phyloP scores from a whole-genome alignment of 2,113 vertebrate species.

The Clarias macrocephalus region DNA sequence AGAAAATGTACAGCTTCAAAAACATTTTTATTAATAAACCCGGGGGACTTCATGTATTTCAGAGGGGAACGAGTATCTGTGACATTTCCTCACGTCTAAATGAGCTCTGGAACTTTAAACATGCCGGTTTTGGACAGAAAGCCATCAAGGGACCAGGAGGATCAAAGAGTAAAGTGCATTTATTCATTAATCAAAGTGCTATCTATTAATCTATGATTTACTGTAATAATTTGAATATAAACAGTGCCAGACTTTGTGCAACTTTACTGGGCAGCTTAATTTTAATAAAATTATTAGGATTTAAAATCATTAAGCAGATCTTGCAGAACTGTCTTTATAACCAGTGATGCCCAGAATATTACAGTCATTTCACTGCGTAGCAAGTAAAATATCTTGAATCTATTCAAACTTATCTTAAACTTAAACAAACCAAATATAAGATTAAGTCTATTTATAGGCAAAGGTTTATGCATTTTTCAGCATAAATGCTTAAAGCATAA shows the following conservation, averaged over 20 bases:
- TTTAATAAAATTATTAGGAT: background rate
- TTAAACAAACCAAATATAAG: too few relatives aligned
- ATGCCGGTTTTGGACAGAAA: conserved; percentile 71
- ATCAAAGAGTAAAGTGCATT: conserved; percentile 65
- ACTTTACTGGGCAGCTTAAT: background rate
- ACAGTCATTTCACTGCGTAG: background rate
- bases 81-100: conserved; percentile 37
- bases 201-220: background rate
- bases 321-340: background rate
- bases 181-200: background rate
- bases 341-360: background rate
- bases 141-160: conserved; percentile 57
- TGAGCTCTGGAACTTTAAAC: conserved; percentile 39
- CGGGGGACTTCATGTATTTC: conserved; percentile 40
- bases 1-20: background rate
- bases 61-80: conserved; percentile 33
- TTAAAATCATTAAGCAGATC: background rate
- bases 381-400: too few relatives aligned
- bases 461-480: too few relatives aligned
- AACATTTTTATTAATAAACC: background rate
- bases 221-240: background rate
- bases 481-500: too few relatives aligned
- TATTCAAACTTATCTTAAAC: too few relatives aligned
- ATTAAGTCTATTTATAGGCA: too few relatives aligned
- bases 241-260: background rate